Evolutionary conservation across 2,888 invertebrate species (phyloP).

Genomic region (Drosophila diplacantha): DNA sequence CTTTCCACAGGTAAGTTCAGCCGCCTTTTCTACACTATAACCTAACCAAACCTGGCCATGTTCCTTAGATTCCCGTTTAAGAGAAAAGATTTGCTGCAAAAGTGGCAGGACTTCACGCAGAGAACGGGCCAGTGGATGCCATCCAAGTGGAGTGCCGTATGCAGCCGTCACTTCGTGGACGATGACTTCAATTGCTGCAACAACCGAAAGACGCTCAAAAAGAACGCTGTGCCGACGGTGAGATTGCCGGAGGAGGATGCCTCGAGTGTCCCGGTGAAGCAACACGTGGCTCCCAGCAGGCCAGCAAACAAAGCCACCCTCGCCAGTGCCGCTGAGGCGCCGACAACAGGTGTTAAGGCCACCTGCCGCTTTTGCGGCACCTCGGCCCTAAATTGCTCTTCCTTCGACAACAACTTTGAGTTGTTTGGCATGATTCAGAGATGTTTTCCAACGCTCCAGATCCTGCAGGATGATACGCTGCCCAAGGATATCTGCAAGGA

Average conservation of each 20-base stretch:
- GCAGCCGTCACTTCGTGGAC: slow-evolving; percentile 76
- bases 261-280: slow-evolving; percentile 34
- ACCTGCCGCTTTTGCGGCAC: slow-evolving; percentile 75
- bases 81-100: slow-evolving; percentile 68
- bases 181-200: slow-evolving; percentile 74
- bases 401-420: slow-evolving; percentile 75
- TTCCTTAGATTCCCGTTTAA: slow-evolving; percentile 75
- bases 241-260: slow-evolving; percentile 29
- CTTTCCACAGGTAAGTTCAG: slow-evolving; percentile 76
- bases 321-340: slow-evolving; percentile 32
- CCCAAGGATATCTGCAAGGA: slow-evolving; percentile 74
- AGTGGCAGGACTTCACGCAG: slow-evolving; percentile 76
- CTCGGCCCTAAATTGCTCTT: slow-evolving; percentile 62
- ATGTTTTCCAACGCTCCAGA: slow-evolving; percentile 77
- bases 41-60: too few relatives aligned
- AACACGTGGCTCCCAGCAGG: slow-evolving; percentile 30
- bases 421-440: slow-evolving; percentile 76
- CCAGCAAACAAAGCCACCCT: slow-evolving; percentile 26
- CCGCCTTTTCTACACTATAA: not conserved
- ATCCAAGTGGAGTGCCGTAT: slow-evolving; percentile 77
- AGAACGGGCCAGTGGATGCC: slow-evolving; percentile 76
- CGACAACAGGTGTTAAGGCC: slow-evolving; percentile 43
- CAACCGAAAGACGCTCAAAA: slow-evolving; percentile 74
- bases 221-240: slow-evolving; percentile 72
- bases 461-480: slow-evolving; percentile 74